These are phyloP conservation scores for Xylota sylvarum DNA, from an alignment of 2,888 invertebrate genomes.

Conservation along the genomic window DNA sequence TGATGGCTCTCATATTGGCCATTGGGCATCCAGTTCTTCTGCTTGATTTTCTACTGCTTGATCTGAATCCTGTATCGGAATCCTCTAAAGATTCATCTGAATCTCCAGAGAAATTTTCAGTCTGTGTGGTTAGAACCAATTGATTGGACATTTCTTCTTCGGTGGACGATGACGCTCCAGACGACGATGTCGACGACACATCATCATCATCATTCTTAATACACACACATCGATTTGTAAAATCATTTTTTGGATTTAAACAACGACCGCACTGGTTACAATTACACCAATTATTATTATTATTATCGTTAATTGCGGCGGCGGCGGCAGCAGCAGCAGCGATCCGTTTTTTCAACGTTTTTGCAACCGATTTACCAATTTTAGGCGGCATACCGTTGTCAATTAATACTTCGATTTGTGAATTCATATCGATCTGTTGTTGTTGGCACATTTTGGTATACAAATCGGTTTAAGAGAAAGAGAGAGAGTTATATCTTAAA, in stretches of 20 bases:
- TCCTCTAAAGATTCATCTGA: slow-evolving; percentile 68
- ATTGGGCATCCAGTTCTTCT: slow-evolving; percentile 50
- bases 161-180: slow-evolving; percentile 16
- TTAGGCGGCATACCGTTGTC: slow-evolving; percentile 84
- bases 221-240: slow-evolving; percentile 55
- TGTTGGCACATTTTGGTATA: slow-evolving; percentile 75
- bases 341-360: slow-evolving; percentile 82
- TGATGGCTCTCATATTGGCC: slow-evolving; percentile 51
- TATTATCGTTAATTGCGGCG: slow-evolving; percentile 48
- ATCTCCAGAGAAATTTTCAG: slow-evolving; percentile 8
- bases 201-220: slow-evolving; percentile 6
- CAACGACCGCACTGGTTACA: slow-evolving; percentile 68
- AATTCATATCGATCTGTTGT: slow-evolving; percentile 78
- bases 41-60: slow-evolving; percentile 58
- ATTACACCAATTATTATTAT: slow-evolving; percentile 61
- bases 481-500: slow-evolving; percentile 29
- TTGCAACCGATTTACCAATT: slow-evolving; percentile 82
- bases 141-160: slow-evolving; percentile 30
- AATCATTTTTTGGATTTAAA: slow-evolving; percentile 54
- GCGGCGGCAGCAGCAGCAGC: slow-evolving; percentile 76
- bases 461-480: not conserved
- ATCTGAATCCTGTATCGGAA: slow-evolving; percentile 66
- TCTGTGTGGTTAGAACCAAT: slow-evolving; percentile 29
- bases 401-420: slow-evolving; percentile 83
- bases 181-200: slow-evolving; percentile 15